phyloP scores from a whole-genome alignment of 2,113 vertebrate species.

The Pyrgilauda ruficollis region DNA sequence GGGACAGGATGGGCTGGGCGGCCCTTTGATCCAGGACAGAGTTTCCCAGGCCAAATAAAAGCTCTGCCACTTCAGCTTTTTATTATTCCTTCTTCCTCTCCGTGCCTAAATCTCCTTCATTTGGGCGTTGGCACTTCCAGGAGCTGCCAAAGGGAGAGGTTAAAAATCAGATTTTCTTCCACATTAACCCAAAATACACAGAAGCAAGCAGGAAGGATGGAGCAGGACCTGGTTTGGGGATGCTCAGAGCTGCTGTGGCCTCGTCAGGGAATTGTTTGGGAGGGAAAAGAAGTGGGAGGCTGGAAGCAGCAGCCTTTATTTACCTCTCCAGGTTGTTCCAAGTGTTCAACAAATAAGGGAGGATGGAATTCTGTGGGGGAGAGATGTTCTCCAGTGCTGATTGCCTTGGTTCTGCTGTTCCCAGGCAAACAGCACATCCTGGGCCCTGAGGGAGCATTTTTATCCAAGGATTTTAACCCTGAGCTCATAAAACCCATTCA shows the following conservation, averaged over 20 bases:
- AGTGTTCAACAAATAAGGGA: background rate
- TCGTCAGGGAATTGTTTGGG: background rate
- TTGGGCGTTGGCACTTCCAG: background rate
- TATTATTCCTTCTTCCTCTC: background rate
- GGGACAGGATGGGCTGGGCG: conserved; percentile 11
- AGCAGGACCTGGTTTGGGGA: background rate
- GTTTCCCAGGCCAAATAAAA: conserved; percentile 1
- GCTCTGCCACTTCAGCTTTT: background rate
- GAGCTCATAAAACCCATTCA: background rate
- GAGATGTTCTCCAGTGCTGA: background rate
- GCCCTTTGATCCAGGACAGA: conserved; percentile 35
- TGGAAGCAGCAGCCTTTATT: background rate
- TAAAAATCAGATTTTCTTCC: background rate
- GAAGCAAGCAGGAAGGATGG: background rate
- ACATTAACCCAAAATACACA: background rate
- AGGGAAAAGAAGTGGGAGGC: background rate
- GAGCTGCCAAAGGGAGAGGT: background rate
- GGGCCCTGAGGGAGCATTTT: background rate
- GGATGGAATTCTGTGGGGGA: background rate
- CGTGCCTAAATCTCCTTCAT: background rate
- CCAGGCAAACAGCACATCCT: background rate
- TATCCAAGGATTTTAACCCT: background rate
- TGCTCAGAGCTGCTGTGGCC: background rate
- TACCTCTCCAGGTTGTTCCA: background rate
- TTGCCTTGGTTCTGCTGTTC: background rate